Base-by-base conservation (phyloP, 2,888 invertebrate species). In the Dascillus cervinus region DNA sequence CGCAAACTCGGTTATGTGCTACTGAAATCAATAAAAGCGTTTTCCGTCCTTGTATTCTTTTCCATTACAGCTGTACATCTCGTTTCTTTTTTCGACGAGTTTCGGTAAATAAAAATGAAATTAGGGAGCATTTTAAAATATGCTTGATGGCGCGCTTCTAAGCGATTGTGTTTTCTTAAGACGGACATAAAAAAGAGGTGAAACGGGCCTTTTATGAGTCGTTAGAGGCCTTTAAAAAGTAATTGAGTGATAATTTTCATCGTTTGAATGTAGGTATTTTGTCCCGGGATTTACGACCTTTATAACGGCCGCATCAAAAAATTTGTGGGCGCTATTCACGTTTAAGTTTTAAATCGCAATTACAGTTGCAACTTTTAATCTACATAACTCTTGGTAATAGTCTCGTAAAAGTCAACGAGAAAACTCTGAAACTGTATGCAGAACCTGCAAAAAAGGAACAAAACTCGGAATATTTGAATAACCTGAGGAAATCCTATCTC, bases 11-110 rank as follows among this genome's bases (percentile, higher is more conserved):
- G 72, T 73, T 74, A 73, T 73, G 71, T 71, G 73, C 75, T 73
- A 74, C 75, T 73, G 75, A 73, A 76, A 76, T 75, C 75, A 75
- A 76, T 76, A 76, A 76, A 75, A 75, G 73, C 60, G 56, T 56
- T 60, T 60, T 45, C 41, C 41, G 40, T 40, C 37, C 25, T 26
- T 26, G 36, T 42, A n/a, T n/a, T n/a, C n/a, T 47, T 44, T 44
- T 40, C 39, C 49, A 44, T 42, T 42, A 45, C 46, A n/a, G 48
- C 44, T 38, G 34, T 31, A 32, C 32, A 30, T 36, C 33, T 32
- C 34, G 32, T 36, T 34, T 31, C 39, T 39, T 39, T n/a, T n/a
- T n/a, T n/a, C n/a, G n/a, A n/a, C n/a, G n/a, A n/a, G n/a, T n/a
- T n/a, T n/a, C n/a, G n/a, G 38, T 46, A 43, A 47, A 50, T 48